Evolutionary conservation across 1,140 invertebrate genomes (phyloP).

Genomic region (Cyrtorhinus lividipennis): DNA sequence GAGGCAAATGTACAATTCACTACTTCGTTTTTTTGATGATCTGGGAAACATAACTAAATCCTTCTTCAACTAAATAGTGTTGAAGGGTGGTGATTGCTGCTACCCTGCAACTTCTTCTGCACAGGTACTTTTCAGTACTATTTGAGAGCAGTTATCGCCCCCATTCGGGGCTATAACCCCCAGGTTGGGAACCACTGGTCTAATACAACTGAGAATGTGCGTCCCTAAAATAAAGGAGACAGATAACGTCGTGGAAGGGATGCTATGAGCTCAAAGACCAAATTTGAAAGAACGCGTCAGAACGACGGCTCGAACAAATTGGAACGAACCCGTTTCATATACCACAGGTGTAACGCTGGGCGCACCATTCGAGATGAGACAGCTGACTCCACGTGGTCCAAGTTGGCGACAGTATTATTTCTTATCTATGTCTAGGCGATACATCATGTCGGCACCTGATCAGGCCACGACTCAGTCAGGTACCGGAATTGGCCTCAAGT

Average conservation of each 20-base stretch:
- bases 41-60: not conserved
- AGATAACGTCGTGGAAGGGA: not conserved
- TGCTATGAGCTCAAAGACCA: not conserved
- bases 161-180: not conserved
- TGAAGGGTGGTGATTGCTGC: no score
- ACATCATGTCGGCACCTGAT: no score
- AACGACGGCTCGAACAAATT: not conserved
- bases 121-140: not conserved
- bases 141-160: not conserved
- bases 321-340: not conserved
- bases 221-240: not conserved
- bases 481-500: not conserved
- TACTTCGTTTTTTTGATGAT: no score
- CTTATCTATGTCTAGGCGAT: no score
- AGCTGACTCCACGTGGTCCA: slow-evolving; percentile 5
- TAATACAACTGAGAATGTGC: not conserved
- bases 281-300: not conserved
- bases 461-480: no score
- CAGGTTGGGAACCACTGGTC: not conserved
- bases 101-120: no score
- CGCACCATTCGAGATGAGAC: not conserved
- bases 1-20: no score
- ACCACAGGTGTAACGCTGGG: slow-evolving; percentile 5
- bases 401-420: no score
- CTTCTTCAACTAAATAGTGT: not conserved